Evolutionary conservation across 2,888 invertebrate genomes (phyloP).

Genomic region (Hipparchia sbordonii): DNA sequence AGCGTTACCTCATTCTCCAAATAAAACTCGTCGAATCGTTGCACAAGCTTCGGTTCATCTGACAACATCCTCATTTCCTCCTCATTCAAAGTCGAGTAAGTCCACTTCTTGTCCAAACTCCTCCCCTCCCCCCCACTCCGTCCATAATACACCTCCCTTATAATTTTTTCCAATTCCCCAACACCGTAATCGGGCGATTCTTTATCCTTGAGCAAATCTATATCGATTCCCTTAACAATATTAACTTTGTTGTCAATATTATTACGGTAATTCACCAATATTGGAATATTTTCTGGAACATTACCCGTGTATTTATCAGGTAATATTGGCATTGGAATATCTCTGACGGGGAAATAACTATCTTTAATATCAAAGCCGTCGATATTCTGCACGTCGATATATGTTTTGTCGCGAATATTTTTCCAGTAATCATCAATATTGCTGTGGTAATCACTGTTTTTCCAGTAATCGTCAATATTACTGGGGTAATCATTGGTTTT

Average conservation of each 20-base stretch:
- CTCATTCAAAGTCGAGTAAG: conserved; percentile 51
- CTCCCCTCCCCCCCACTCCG: conserved; percentile 20
- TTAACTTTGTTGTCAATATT: conserved; percentile 27
- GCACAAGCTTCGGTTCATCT: conserved; percentile 59
- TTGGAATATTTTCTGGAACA: conserved; percentile 9
- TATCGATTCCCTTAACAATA: conserved; percentile 32
- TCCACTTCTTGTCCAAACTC: conserved; percentile 35
- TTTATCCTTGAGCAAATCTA: conserved; percentile 34
- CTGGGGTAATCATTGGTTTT: conserved; percentile 43
- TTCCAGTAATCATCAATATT: conserved; percentile 51
- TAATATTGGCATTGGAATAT: not conserved
- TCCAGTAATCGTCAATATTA: too few species aligned
- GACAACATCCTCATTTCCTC: conserved; percentile 67
- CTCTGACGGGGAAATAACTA: conserved; percentile 16
- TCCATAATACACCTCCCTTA: conserved; percentile 18
- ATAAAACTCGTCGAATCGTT: conserved; percentile 50
- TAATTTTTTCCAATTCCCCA: conserved; percentile 35
- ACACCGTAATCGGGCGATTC: conserved; percentile 25
- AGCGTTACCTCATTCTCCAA: conserved; percentile 73
- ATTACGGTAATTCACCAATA: conserved; percentile 14
- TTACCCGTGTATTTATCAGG: conserved; percentile 12
- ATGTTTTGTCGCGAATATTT: conserved; percentile 43
- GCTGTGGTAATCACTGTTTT: conserved; percentile 43
- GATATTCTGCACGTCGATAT: conserved; percentile 48
- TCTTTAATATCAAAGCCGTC: conserved; percentile 35